A percentile compares a stretch with the other conserved stretches of the same genome.
Evolutionary conservation across 1,140 invertebrate genomes (phyloP).

Genomic region (Cydia strobilella): DNA sequence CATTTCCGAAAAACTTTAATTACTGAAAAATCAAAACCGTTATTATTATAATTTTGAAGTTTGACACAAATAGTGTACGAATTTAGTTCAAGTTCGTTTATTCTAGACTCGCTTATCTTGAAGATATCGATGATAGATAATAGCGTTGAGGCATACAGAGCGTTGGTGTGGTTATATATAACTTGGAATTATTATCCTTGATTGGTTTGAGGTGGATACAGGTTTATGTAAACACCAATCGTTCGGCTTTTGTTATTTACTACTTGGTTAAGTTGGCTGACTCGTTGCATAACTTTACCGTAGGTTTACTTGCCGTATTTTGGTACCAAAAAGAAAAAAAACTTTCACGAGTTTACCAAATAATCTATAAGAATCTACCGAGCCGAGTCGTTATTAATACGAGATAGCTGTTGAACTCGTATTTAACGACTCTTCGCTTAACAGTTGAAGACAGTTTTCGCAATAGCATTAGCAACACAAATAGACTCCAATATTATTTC

Average conservation of each 20-base stretch:
- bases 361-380: neutral
- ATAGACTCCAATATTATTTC: constrained; percentile 5
- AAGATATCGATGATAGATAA: constrained; percentile 24
- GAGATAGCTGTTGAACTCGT: neutral
- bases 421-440: neutral
- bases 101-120: constrained; percentile 22
- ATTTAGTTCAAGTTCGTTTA: constrained; percentile 19
- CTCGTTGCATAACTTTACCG: neutral
- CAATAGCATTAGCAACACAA: constrained; percentile 10
- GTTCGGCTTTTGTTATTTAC: neutral
- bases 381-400: neutral
- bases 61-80: neutral
- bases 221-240: neutral
- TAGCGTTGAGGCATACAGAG: constrained; percentile 12
- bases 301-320: neutral
- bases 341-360: neutral
- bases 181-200: constrained; percentile 12
- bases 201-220: constrained; percentile 5
- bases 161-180: constrained; percentile 23
- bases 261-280: neutral
- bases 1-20: too few relatives aligned
- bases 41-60: neutral
- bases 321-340: neutral
- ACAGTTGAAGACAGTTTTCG: constrained; percentile 16
- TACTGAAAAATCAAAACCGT: too few relatives aligned